Percentiles rank a stretch among this genome's conserved stretches.
Evolutionary conservation across 2,113 vertebrate genomes (phyloP).

Genomic region (Nibea albiflora): DNA sequence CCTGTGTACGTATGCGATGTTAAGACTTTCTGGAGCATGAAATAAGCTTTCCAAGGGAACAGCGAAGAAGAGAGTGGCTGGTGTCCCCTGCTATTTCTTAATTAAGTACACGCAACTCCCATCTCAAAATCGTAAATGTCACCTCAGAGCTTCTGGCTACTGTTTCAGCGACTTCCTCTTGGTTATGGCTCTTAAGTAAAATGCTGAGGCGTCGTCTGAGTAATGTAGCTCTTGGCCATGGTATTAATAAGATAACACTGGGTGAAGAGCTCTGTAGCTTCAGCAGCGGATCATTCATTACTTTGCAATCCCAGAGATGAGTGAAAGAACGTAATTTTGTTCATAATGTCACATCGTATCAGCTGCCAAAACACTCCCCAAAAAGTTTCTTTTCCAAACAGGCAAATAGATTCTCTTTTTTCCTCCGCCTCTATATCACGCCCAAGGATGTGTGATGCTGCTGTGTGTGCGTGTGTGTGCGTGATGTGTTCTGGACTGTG

Average conservation of each 20-base stretch:
- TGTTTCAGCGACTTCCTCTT: conserved; percentile 43
- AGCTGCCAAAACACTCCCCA: conserved; percentile 16
- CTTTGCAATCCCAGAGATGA: conserved; percentile 31
- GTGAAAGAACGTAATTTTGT: conserved; percentile 4
- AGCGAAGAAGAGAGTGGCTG: conserved; percentile 55
- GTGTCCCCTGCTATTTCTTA: conserved; percentile 79
- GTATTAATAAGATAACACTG: conserved; percentile 35
- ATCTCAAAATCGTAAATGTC: conserved; percentile 71
- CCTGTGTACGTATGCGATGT: conserved; percentile 26
- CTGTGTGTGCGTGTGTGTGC: conserved; percentile 22
- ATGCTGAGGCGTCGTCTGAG: conserved; percentile 29
- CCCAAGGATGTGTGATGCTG: conserved; percentile 23
- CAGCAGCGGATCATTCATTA: conserved; percentile 32
- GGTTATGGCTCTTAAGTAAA: conserved; percentile 52
- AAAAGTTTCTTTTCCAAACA: conserved; percentile 27
- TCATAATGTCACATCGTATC: conserved; percentile 10
- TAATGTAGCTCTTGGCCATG: conserved; percentile 46
- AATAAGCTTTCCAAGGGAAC: conserved; percentile 80
- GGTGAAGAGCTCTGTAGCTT: conserved; percentile 26
- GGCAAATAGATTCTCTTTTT: conserved; percentile 30
- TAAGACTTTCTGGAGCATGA: conserved; percentile 77
- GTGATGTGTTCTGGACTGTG: conserved; percentile 44
- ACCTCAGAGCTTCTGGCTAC: conserved; percentile 59
- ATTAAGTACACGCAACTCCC: conserved; percentile 75
- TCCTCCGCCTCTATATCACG: conserved; percentile 26